Evolutionary conservation across 2,113 vertebrate genomes (phyloP), one percentile per base, ranked within the genome.

Genomic region (Gadus chalcogrammus): DNA sequence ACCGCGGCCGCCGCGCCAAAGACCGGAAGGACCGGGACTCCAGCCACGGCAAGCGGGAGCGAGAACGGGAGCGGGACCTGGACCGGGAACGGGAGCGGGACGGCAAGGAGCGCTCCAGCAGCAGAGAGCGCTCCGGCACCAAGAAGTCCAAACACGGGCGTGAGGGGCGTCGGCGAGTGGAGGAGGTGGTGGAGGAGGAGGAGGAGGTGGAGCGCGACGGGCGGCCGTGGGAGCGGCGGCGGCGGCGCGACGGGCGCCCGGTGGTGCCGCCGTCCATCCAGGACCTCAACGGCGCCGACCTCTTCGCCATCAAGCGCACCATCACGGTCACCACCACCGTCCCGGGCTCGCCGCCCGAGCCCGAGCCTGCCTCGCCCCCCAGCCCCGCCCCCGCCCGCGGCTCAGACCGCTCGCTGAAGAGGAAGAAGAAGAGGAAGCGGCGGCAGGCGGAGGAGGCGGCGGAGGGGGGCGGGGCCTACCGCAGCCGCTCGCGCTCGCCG

Each of bases 271-370:
- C 96, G 0, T 97, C 96, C 0, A 96, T 98, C 78, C 96, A 98
- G 75, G 96, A 98, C 73, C 93, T 98, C 1, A 97, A 94, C 1
- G 94, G 95, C n/a, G 92, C 95, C 0, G 95, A 97, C 9, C 91
- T 98, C 0, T 95, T 97, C 12, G 93, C 95, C 70, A 97, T 98
- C 76, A 98, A 97, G 67, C 88, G 96, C n/a, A 98, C 96, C 69
- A 97, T 98, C 79, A 98, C 95, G 0, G 95, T 97, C 15, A 93
- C 89, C 6, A 92, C 89, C 69, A 93, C 69, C 73, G 89, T 93
- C 11, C 90, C 91, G 0, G 91, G 90, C 15, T 92, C 92, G 0
- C 94, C 90, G 16, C 0, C 93, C 20, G 20, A 20, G 81, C 69
- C 91, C 72, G 1, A 64, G 85, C 73, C 93, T 55, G 0, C 86